Base-by-base conservation (phyloP, 1,140 invertebrate species). In the Bombyx mandarina region DNA sequence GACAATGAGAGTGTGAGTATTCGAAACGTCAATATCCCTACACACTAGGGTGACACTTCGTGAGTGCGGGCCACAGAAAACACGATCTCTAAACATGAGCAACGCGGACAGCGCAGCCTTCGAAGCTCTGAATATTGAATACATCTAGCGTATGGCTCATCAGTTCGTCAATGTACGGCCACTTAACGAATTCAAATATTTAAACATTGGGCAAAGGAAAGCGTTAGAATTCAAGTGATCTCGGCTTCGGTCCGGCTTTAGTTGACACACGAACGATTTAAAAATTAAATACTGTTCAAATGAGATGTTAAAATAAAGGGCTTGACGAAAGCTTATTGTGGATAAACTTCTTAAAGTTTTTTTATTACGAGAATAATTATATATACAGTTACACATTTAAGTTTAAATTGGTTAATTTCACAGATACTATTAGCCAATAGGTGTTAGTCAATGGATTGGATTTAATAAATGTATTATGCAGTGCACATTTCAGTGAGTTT, bases 191-290 rank as follows among this genome's bases (percentile, higher is more conserved):
- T 84, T 76, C 75, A 85, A 87, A 87, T 87, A 87, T 87, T 87
- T 81, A 71, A 56, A 78, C 78, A 71, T 77, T 84, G 81, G 78
- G 72, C 79, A 80, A 82, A 85, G 75, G 79, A 87, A 87, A 87
- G 84, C 84, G 82, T 87, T 87, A 86, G 82, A 86, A 85, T 82
- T 87, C 78, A 85, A 87, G 84, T 87, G 84, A 84, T 87, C 83
- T 86, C 68, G 66, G 69, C 75, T 74, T 63, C 71, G 76, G 69
- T 78, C 69, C 67, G 76, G 58, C 70, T 73, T 79, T 71, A 76
- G 80, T 85, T 84, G 80, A 84, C 84, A 80, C 78, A 85, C 71
- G 78, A 74, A 78, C 78, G 77, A 79, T 85, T 87, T 84, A 77
- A 85, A 85, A 82, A 82, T 77, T 85, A 84, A 87, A 85, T 81